Percentiles rank a stretch among this genome's conserved stretches.
These are phyloP conservation scores for Panonychus citri DNA, from an alignment of 1,140 invertebrate genomes.

Conservation along the genomic window DNA sequence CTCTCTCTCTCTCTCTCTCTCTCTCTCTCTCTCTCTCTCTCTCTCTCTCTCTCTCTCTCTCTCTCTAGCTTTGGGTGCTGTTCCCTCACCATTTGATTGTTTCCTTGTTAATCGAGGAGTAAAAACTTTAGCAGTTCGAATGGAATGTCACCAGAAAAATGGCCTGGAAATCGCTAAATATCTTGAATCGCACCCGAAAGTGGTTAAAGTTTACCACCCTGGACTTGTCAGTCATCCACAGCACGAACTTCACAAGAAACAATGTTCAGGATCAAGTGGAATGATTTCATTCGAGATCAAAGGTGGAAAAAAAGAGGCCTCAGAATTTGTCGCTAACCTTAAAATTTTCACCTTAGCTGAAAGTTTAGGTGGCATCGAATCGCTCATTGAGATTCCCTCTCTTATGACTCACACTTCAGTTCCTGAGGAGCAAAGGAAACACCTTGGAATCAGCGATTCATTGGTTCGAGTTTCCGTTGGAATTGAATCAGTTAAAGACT, in stretches of 20 bases:
- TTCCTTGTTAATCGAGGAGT: conserved; percentile 75
- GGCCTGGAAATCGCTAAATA: conserved; percentile 49
- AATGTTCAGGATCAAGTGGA: conserved; percentile 71
- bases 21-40: too few relatives aligned
- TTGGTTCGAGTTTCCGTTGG: conserved; percentile 77
- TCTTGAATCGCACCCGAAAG: conserved; percentile 46
- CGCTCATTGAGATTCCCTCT: conserved; percentile 44
- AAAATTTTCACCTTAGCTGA: conserved; percentile 75
- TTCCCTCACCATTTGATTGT: conserved; percentile 92
- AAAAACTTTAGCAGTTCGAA: conserved; percentile 58
- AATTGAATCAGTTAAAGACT: conserved; percentile 60
- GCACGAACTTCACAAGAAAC: conserved; percentile 50
- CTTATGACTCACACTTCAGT: conserved; percentile 24
- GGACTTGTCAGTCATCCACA: conserved; percentile 79
- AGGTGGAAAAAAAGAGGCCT: conserved; percentile 48
- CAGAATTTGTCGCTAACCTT: conserved; percentile 46
- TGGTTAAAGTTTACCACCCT: conserved; percentile 62
- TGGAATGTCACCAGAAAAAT: conserved; percentile 66
- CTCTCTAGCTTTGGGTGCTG: conserved; percentile 41
- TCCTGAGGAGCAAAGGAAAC: conserved; percentile 35
- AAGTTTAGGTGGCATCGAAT: conserved; percentile 85
- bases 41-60: not conserved
- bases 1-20: too few relatives aligned
- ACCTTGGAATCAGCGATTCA: conserved; percentile 60
- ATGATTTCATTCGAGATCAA: conserved; percentile 73